These are phyloP conservation scores for Danio albolineatus DNA, from an alignment of 2,797 vertebrate species.

Conservation along the genomic window DNA sequence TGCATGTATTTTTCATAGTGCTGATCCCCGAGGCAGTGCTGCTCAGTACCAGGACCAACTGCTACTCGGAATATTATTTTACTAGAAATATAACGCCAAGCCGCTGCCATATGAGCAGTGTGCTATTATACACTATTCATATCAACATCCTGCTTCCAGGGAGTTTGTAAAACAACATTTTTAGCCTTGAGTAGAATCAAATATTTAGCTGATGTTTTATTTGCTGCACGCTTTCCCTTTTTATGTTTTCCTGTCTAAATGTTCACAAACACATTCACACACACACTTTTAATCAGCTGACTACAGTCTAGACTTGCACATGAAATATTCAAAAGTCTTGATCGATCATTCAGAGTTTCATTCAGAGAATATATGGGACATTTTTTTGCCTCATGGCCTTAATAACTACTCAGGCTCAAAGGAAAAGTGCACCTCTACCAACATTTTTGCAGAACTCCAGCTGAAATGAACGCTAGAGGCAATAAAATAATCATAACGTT, in stretches of 20 bases:
- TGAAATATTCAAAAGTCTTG: constrained; percentile 17
- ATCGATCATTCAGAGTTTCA: constrained; percentile 9
- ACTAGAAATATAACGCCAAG: constrained; percentile 1
- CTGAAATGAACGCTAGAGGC: too few species aligned
- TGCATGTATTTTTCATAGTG: not conserved
- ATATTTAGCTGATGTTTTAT: not conserved
- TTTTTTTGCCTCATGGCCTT: not conserved
- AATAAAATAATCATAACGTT: too few species aligned
- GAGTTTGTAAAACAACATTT: not conserved
- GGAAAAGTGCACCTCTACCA: too few species aligned
- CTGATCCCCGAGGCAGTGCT: not conserved
- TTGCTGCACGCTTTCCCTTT: not conserved
- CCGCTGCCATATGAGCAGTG: not conserved
- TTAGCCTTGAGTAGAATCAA: not conserved
- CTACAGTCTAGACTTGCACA: constrained; percentile 8
- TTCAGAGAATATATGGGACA: not conserved
- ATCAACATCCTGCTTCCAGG: not conserved
- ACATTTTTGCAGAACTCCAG: too few species aligned
- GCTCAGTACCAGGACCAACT: constrained; percentile 8
- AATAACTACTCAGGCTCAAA: not conserved
- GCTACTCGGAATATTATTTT: constrained; percentile 32
- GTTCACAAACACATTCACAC: constrained; percentile 30
- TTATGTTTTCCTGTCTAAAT: not conserved
- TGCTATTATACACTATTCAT: constrained; percentile 2
- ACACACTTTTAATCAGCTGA: constrained; percentile 23